phyloP scores from a whole-genome alignment of 2,888 invertebrate genomes.

The Ochropleura leucogaster region DNA sequence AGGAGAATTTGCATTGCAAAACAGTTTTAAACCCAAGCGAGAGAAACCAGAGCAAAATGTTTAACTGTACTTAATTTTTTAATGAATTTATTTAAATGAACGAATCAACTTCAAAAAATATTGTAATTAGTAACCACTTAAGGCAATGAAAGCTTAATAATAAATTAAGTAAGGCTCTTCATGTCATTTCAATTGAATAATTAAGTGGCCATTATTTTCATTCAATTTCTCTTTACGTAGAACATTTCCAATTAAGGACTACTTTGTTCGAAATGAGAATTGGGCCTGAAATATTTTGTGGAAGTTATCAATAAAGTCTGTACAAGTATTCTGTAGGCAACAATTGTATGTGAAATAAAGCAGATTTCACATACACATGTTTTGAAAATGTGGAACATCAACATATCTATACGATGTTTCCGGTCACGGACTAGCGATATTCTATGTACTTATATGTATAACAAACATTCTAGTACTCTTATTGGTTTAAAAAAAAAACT shows the following conservation, averaged over 20 bases:
- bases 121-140: constrained; percentile 25
- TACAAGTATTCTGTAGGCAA: too few species aligned
- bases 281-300: neutral
- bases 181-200: constrained; percentile 21
- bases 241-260: constrained; percentile 7
- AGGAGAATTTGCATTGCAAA: neutral
- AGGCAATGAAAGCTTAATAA: neutral
- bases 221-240: constrained; percentile 3
- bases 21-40: constrained; percentile 1
- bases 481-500: too few species aligned
- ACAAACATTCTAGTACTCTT: too few species aligned
- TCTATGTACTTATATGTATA: too few species aligned
- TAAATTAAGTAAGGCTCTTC: constrained; percentile 16
- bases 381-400: too few species aligned
- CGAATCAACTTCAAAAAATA: constrained; percentile 18
- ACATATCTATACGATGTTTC: too few species aligned
- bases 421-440: too few species aligned
- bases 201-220: constrained; percentile 13
- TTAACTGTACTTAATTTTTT: constrained; percentile 14
- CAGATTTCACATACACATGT: too few species aligned
- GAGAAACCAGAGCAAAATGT: constrained; percentile 3
- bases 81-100: constrained; percentile 26
- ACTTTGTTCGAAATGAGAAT: constrained; percentile 13
- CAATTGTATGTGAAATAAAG: too few species aligned
- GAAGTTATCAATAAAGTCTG: neutral